phyloP scores from a whole-genome alignment of 2,888 invertebrate species.

The Octodonta nipae region DNA sequence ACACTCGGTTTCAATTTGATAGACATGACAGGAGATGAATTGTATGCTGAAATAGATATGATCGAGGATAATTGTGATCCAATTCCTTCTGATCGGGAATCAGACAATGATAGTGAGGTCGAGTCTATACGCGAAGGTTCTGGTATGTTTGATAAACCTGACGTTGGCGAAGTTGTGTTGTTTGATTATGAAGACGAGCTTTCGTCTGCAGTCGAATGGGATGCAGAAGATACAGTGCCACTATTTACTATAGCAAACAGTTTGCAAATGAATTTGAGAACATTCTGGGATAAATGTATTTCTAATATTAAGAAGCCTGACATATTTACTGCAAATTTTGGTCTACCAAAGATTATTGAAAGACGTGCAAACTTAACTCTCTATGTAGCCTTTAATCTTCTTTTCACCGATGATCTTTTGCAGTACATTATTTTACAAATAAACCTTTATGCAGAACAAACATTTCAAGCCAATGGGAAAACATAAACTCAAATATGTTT shows the following conservation, averaged over 20 bases:
- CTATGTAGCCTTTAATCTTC: constrained; percentile 3
- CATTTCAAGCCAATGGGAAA: constrained; percentile 1
- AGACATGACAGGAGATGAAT: constrained; percentile 4
- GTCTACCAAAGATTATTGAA: constrained; percentile 3
- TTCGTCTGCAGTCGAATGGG: constrained; percentile 3
- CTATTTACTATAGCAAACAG: constrained; percentile 3
- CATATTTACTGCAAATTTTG: constrained; percentile 3
- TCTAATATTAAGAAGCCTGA: constrained; percentile 2
- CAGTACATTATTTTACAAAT: constrained; percentile 2
- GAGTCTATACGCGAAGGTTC: constrained; percentile 1
- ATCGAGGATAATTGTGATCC: constrained; percentile 1
- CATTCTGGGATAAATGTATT: constrained; percentile 2
- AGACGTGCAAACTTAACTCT: constrained; percentile 2
- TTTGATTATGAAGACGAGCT: constrained; percentile 2
- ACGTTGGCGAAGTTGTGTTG: constrained; percentile 4
- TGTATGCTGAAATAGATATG: constrained; percentile 4
- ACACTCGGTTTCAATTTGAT: constrained; percentile 2
- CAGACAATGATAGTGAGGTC: constrained; percentile 3
- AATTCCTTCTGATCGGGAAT: constrained; percentile 4
- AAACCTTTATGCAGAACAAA: constrained; percentile 2
- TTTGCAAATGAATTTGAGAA: constrained; percentile 1
- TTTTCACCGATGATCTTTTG: constrained; percentile 3
- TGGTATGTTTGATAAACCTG: constrained; percentile 2
- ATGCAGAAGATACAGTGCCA: constrained; percentile 4
- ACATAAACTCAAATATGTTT: too few relatives aligned